Percentiles rank a stretch among this genome's conserved stretches.
Evolutionary conservation across 2,113 vertebrate genomes (phyloP).

Genomic region (Maylandia zebra): DNA sequence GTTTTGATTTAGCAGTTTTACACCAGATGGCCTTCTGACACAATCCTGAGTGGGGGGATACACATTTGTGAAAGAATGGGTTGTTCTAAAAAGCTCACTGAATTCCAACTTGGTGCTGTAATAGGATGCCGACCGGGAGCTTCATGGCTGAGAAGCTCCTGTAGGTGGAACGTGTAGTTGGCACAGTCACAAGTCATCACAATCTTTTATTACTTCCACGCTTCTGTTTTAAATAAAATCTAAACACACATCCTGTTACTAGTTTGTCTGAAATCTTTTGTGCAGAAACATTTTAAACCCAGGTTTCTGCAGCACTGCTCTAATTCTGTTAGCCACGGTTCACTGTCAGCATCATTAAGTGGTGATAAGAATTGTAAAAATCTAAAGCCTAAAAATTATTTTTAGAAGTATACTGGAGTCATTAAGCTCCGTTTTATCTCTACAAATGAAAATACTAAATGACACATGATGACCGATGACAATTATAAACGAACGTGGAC

Average conservation of each 20-base stretch:
- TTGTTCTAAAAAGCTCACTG: neutral
- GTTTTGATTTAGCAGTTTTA: neutral
- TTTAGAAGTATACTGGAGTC: neutral
- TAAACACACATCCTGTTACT: neutral
- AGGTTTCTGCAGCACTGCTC: neutral
- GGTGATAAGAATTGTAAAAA: neutral
- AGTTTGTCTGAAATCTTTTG: neutral
- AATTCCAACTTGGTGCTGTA: neutral
- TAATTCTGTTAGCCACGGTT: accelerated
- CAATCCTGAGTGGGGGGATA: neutral
- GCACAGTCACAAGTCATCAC: neutral
- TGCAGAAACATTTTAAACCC: neutral
- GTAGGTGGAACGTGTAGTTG: accelerated
- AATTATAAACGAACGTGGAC: neutral
- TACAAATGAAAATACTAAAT: neutral
- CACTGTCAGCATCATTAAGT: neutral
- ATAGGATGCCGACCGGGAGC: neutral
- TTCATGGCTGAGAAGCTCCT: neutral
- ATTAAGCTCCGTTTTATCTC: neutral
- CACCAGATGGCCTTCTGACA: neutral
- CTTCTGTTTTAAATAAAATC: neutral
- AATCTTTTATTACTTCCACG: neutral
- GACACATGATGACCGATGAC: neutral
- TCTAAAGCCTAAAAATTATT: neutral
- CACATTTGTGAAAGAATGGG: neutral